Conservation (phyloP, 2,888 invertebrate genomes). For the Choreutis nemorana region DNA sequence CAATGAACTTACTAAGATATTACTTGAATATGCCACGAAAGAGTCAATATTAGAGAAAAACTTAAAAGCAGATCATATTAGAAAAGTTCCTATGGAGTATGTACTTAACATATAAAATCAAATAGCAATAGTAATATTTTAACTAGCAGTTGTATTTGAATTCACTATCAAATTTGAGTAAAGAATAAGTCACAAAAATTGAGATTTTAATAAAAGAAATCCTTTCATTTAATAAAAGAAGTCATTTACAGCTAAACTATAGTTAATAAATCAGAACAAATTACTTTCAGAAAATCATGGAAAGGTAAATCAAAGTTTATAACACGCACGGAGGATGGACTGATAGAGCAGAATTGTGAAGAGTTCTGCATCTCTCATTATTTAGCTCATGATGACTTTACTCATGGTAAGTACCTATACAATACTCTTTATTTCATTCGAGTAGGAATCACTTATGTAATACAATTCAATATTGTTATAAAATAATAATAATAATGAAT, state of each 20-base stretch:
- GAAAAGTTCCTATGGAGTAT: conserved; percentile 50
- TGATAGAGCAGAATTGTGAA: conserved; percentile 30
- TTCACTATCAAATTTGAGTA: too few species aligned
- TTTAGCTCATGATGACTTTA: conserved; percentile 24
- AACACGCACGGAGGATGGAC: conserved; percentile 19
- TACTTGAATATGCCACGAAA: conserved; percentile 19
- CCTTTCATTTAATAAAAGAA: too few species aligned
- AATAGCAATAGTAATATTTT: too few species aligned
- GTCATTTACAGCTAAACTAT: too few species aligned
- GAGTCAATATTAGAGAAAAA: conserved; percentile 28
- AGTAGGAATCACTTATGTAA: too few species aligned
- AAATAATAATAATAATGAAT: too few species aligned
- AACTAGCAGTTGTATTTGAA: too few species aligned
- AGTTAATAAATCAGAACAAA: too few species aligned
- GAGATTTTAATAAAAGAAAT: too few species aligned
- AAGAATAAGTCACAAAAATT: too few species aligned
- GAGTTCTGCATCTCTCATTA: conserved; percentile 36
- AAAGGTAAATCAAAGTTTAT: conserved; percentile 44
- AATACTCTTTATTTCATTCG: neutral
- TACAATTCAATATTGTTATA: too few species aligned
- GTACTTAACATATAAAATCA: too few species aligned
- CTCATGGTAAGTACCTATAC: conserved; percentile 29
- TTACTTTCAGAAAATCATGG: conserved; percentile 14
- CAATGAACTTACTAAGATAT: conserved; percentile 15
- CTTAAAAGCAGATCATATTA: conserved; percentile 32